Evolutionary conservation across 2,113 vertebrate species (phyloP), one percentile per base, ranked within the genome.

Genomic region (Pterocles burchelli): DNA sequence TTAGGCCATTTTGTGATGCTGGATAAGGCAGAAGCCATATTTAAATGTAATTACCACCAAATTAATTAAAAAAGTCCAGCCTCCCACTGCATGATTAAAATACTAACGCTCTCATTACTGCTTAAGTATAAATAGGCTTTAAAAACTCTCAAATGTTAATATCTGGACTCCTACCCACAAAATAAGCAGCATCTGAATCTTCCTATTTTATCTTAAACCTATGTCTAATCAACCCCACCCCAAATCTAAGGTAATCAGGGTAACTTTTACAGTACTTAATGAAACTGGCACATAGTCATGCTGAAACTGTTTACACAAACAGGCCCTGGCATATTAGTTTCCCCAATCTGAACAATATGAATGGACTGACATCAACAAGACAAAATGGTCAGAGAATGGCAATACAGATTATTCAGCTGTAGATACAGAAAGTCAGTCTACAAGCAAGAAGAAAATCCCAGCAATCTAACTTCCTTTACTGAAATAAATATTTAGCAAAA

Each of bases 121-220:
- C 41, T 3, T 65, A 85, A 51, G 10, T 36, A 74, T 45, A 84
- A 84, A 80, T 5, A 58, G 10, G 4, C 54, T 87, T 66, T 10
- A 17, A 58, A 78, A 78, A 49, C 1, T 1, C 31, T 25, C 14
- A 65, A 13, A 22, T 0, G 0, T 74, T 78, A 62, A 10, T 57
- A 76, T 16, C 20, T 68, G 19, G 12, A 34, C 22, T 38, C 41
- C 8, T 52, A 49, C 15, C 29, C 51, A 77, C 46, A 48, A 78
- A 90, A 19, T 12, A 52, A 45, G 16, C 5, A 62, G 4, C 6
- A 7, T 25, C 28, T 67, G 24, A 82, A 74, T 41, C 28, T 71
- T 71, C 29, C 18, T 57, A 48, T 21, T 74, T 70, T 17, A 48
- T 18, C 45, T 73, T 46, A 76, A 51, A 72, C 15, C 33, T 75